Percentiles rank a stretch among this genome's conserved stretches.
Evolutionary conservation across 2,797 vertebrate genomes (phyloP).

Genomic region (Pteronotus mesoamericanus): DNA sequence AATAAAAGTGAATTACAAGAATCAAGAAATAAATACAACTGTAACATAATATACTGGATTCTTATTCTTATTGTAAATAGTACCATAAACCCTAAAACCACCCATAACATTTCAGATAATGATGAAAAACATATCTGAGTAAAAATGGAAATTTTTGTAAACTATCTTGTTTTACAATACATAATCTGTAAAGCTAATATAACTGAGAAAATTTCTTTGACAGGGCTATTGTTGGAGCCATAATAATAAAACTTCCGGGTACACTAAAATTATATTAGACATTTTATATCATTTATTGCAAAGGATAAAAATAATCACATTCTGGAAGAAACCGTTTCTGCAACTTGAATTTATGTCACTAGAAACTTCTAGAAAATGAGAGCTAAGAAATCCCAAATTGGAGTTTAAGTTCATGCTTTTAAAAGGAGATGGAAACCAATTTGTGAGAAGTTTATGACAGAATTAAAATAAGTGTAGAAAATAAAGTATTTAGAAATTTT

Average conservation of each 20-base stretch:
- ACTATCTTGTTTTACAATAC: not conserved
- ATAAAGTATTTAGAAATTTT: not conserved
- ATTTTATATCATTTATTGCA: not conserved
- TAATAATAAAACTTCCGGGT: not conserved
- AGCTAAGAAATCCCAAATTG: not conserved
- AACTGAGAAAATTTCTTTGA: not conserved
- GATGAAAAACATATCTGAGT: not conserved
- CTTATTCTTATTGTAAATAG: not conserved
- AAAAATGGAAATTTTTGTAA: not conserved
- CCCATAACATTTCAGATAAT: not conserved
- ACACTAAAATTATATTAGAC: constrained; percentile 8
- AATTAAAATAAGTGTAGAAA: not conserved
- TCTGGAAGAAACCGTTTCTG: not conserved
- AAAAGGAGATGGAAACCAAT: not conserved
- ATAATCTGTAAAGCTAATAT: not conserved
- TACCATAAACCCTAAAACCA: not conserved
- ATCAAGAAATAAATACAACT: not conserved
- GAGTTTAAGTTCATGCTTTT: not conserved
- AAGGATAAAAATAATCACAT: not conserved
- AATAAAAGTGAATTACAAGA: not conserved
- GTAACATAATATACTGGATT: not conserved
- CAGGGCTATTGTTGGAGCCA: not conserved
- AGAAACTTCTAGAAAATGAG: not conserved
- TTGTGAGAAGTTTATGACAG: not conserved
- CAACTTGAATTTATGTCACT: not conserved